Base-by-base conservation (phyloP, 1,140 invertebrate genomes). In the Chironomus tepperi region DNA sequence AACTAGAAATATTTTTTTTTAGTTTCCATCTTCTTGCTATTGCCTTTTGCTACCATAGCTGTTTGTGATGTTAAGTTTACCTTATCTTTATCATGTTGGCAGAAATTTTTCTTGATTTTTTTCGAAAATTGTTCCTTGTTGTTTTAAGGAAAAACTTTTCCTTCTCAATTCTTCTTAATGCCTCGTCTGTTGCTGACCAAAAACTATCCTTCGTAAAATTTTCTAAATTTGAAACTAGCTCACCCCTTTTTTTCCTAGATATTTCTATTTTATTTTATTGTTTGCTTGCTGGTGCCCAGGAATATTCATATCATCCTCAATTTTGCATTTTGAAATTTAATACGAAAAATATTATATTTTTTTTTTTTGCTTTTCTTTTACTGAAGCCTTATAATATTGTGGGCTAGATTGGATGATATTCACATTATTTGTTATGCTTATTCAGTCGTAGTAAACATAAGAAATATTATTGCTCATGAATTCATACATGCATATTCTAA, bases 201-300 rank as follows among this genome's bases (percentile, higher is more conserved):
- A 47, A 57, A 57, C 43, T 9, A 47, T 10, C 47, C 12, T 57
- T 5, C 12, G 47, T 57, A 57, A 57, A 57, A 57, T 57, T 57
- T 57, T 57, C 47, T 57, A 57, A 57, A 57, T 57, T 57, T 57
- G 47, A 57, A 57, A 57, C 47, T 57, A 57, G 47, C 47, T 57
- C 47, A 57, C n/a, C 3, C 12, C 47, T 12, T n/a, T n/a, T n/a
- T n/a, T 15, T 12, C 47, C 47, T 57, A 34, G 24, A 34, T 34
- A 1, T 34, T 57, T n/a, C n/a, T n/a, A n/a, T n/a, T n/a, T n/a
- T n/a, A n/a, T 57, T 57, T 47, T 47, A 1, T 7, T 15, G 8
- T 15, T 47, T 15, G 15, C 47, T 57, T 5, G 1, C 12, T 57
- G 47, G 12, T 57, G 12, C 47, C 47, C 47, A 57, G 47, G 47